Conservation (phyloP, 37 sponge, comb jelly and placozoan genomes). For the Crambe crambe region DNA sequence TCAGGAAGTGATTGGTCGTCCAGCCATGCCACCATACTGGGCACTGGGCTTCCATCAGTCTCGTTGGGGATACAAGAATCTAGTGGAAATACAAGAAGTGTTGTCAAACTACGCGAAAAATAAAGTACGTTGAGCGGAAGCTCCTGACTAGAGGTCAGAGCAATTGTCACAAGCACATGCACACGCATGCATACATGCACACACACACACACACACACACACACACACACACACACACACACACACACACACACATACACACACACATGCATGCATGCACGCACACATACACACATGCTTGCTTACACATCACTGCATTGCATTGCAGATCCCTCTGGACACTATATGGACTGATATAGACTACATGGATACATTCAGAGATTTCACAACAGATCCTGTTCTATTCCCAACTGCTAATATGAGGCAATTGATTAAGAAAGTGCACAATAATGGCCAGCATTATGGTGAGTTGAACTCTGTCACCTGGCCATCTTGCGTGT, state of each 20-base stretch:
- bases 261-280: too few species aligned
- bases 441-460: constrained; percentile 80
- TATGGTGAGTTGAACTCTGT: constrained; percentile 75
- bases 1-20: constrained; percentile 87
- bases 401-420: constrained; percentile 71
- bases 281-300: not conserved
- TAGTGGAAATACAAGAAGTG: constrained; percentile 65
- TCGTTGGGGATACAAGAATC: constrained; percentile 82
- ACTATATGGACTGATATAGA: constrained; percentile 96
- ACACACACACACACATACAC: too few species aligned
- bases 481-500: too few species aligned
- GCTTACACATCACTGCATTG: too few species aligned
- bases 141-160: too few species aligned
- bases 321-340: constrained; percentile 94
- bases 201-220: too few species aligned
- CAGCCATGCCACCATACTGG: constrained; percentile 93
- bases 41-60: constrained; percentile 88
- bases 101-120: constrained; percentile 51
- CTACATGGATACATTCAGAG: constrained; percentile 90
- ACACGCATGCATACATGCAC: too few species aligned
- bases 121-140: constrained; percentile 26
- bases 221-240: too few species aligned
- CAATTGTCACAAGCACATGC: too few species aligned
- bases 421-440: constrained; percentile 55
- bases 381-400: constrained; percentile 86